Conservation (phyloP, 2,113 vertebrate species). For the Eretmochelys imbricata region DNA sequence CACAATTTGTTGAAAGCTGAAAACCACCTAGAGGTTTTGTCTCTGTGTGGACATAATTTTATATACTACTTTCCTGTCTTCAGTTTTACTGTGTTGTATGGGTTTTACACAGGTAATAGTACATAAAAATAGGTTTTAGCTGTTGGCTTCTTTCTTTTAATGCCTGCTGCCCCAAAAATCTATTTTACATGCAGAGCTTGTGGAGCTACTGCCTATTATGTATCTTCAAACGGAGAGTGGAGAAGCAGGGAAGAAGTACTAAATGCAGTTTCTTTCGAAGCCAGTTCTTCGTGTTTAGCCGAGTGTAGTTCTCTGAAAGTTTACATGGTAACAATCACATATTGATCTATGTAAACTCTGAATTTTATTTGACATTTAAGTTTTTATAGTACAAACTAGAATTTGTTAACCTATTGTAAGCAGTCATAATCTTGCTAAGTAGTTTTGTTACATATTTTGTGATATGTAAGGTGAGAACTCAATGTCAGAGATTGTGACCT, state of each 20-base stretch:
- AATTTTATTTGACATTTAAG: slow-evolving; percentile 1
- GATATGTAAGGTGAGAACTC: slow-evolving; percentile 14
- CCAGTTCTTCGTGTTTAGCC: neutral
- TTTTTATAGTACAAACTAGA: neutral
- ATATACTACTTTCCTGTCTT: neutral
- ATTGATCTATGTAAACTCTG: neutral
- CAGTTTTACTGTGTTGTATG: neutral
- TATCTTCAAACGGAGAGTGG: neutral
- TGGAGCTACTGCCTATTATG: neutral
- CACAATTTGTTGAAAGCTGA: neutral
- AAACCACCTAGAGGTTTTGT: neutral
- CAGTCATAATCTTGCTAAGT: neutral
- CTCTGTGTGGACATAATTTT: neutral
- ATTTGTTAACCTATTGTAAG: neutral
- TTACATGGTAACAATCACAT: neutral
- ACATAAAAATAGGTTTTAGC: neutral
- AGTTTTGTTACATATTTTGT: neutral
- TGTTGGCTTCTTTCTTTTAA: neutral
- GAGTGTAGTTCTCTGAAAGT: neutral
- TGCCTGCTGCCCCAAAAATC: neutral
- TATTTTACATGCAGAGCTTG: neutral
- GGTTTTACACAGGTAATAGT: neutral
- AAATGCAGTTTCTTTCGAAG: neutral
- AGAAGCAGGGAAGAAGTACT: neutral
- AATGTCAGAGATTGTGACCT: slow-evolving; percentile 22